phyloP scores from a whole-genome alignment of 2,113 vertebrate genomes.

The Amphilophus citrinellus region DNA sequence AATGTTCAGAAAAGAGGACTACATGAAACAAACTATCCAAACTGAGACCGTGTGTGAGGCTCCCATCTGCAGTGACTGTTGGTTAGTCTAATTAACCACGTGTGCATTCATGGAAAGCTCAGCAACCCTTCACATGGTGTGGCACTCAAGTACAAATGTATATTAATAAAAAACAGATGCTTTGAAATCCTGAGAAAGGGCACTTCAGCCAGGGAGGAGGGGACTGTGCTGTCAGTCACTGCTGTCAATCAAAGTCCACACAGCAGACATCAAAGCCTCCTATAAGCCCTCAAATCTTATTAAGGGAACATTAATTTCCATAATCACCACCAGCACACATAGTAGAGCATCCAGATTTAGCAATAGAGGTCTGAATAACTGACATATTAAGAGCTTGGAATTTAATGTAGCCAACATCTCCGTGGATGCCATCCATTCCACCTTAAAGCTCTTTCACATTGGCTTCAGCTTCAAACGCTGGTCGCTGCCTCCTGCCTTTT shows the following conservation, averaged over 20 bases:
- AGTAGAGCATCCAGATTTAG: neutral
- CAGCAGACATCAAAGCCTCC: neutral
- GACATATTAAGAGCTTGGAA: neutral
- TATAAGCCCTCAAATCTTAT: slow-evolving; percentile 16
- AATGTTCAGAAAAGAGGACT: too few relatives aligned
- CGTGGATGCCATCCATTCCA: neutral
- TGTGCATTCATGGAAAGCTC: neutral
- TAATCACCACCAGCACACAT: slow-evolving; percentile 10
- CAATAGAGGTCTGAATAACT: neutral
- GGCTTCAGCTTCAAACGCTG: neutral
- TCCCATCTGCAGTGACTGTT: neutral
- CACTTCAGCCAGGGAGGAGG: slow-evolving; percentile 2
- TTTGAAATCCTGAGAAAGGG: slow-evolving; percentile 5
- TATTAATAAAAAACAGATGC: neutral
- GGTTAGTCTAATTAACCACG: neutral
- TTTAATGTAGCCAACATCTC: neutral
- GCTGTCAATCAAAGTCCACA: slow-evolving; percentile 11
- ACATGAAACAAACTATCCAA: neutral
- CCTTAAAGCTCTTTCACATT: neutral
- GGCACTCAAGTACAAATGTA: neutral
- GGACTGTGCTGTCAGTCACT: slow-evolving; percentile 4
- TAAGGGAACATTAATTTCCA: slow-evolving; percentile 16
- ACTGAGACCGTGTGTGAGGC: neutral
- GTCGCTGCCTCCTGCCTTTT: neutral
- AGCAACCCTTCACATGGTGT: neutral